Conservation (phyloP, 2,888 invertebrate species). For the Andrena dorsata region DNA sequence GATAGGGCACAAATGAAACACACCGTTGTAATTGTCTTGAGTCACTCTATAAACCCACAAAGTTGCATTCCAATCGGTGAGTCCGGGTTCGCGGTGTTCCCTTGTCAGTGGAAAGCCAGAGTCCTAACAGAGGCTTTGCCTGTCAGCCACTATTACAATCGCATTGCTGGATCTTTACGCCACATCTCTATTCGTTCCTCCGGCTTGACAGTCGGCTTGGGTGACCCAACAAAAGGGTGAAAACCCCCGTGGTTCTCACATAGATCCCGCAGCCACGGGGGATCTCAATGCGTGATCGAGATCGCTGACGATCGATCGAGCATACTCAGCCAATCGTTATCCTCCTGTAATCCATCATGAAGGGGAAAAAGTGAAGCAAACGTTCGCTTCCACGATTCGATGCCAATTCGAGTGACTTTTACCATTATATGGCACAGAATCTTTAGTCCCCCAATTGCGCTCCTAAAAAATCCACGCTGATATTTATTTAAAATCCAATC, state of each 20-base stretch:
- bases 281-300: constrained; percentile 48
- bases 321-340: constrained; percentile 15
- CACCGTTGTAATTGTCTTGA: no score
- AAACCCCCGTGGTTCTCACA: constrained; percentile 75
- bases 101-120: not conserved
- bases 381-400: not conserved
- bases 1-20: no score
- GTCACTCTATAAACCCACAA: no score
- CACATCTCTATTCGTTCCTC: constrained; percentile 77
- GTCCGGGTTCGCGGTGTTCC: no score
- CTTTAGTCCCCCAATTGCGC: no score
- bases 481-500: no score
- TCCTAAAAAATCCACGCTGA: no score
- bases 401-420: not conserved
- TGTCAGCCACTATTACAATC: constrained; percentile 77
- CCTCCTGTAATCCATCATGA: not conserved
- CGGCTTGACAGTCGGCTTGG: constrained; percentile 68
- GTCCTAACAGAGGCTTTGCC: constrained; percentile 71
- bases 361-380: not conserved
- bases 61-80: no score
- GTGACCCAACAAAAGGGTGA: constrained; percentile 78
- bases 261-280: constrained; percentile 49
- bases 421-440: no score
- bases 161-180: constrained; percentile 73
- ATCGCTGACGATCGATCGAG: constrained; percentile 36